Conservation (phyloP, 2,888 invertebrate genomes). For the Barypeithes pellucidus region DNA sequence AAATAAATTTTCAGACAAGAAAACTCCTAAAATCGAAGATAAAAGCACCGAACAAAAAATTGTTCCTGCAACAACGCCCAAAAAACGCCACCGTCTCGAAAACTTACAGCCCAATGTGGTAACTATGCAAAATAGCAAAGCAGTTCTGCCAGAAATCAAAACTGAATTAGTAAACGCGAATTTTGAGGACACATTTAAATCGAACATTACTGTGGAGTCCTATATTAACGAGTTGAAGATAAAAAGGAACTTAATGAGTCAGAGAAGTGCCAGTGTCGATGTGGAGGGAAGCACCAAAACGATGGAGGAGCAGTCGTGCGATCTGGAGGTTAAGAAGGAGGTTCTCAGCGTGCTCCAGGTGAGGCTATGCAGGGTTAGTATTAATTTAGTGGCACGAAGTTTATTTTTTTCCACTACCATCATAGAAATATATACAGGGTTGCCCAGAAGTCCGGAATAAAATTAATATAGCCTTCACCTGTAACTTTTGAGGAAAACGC, state of each 20-base stretch:
- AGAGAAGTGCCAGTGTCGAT: conserved; percentile 11
- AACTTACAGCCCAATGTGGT: conserved; percentile 70
- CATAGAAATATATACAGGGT: no score
- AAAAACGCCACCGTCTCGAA: conserved; percentile 82
- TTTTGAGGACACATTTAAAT: conserved; percentile 59
- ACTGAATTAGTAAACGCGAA: conserved; percentile 60
- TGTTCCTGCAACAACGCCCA: conserved; percentile 77
- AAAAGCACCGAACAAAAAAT: conserved; percentile 56
- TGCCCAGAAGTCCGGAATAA: no score
- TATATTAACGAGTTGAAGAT: conserved; percentile 68
- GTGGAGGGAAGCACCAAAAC: conserved; percentile 45
- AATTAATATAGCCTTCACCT: no score
- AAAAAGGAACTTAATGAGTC: conserved; percentile 63
- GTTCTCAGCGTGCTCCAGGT: conserved; percentile 24
- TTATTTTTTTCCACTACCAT: no score
- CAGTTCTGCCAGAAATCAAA: conserved; percentile 58
- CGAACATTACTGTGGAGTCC: conserved; percentile 64
- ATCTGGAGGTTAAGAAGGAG: conserved; percentile 59
- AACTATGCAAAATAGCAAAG: conserved; percentile 40
- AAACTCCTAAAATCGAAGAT: conserved; percentile 57
- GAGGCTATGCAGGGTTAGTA: not conserved
- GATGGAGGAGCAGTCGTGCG: conserved; percentile 59
- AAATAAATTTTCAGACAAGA: conserved; percentile 68
- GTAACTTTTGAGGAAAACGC: no score
- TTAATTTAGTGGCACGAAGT: not conserved